Evolutionary conservation across 1,140 invertebrate species (phyloP).

Genomic region (Chrysoperla carnea): DNA sequence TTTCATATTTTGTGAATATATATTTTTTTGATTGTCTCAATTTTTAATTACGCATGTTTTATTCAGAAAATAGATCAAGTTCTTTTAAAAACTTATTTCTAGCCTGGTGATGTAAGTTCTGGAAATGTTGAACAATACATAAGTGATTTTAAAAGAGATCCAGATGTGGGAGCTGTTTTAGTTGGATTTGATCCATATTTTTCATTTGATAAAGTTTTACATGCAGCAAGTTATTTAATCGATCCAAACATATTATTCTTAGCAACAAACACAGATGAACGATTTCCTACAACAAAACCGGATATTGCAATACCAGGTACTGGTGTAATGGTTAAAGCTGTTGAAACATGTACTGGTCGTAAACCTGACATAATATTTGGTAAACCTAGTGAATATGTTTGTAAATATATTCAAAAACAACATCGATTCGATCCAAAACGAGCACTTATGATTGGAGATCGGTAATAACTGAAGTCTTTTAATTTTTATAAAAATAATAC

Average conservation of each 20-base stretch:
- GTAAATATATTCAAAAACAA: constrained; percentile 29
- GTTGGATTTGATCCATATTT: constrained; percentile 88
- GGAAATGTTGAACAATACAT: constrained; percentile 22
- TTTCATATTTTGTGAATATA: too few relatives aligned
- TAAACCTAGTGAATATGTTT: constrained; percentile 42
- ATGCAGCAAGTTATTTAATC: constrained; percentile 70
- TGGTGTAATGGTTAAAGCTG: constrained; percentile 65
- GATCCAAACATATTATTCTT: constrained; percentile 66
- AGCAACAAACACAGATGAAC: constrained; percentile 85
- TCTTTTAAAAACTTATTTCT: not conserved
- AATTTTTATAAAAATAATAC: too few relatives aligned
- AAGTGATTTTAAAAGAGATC: constrained; percentile 37
- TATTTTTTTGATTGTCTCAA: too few relatives aligned
- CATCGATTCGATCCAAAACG: constrained; percentile 54
- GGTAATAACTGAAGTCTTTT: constrained; percentile 26
- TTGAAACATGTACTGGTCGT: constrained; percentile 64
- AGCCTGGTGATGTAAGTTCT: constrained; percentile 33
- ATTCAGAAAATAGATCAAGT: too few relatives aligned
- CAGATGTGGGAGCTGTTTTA: constrained; percentile 77
- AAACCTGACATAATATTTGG: constrained; percentile 64
- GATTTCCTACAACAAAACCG: constrained; percentile 35
- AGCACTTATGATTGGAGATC: constrained; percentile 90
- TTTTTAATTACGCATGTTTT: too few relatives aligned
- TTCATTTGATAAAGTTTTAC: constrained; percentile 78
- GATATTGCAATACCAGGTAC: constrained; percentile 45